Conservation (phyloP, 1,140 invertebrate genomes). For the Drosophila auraria region DNA sequence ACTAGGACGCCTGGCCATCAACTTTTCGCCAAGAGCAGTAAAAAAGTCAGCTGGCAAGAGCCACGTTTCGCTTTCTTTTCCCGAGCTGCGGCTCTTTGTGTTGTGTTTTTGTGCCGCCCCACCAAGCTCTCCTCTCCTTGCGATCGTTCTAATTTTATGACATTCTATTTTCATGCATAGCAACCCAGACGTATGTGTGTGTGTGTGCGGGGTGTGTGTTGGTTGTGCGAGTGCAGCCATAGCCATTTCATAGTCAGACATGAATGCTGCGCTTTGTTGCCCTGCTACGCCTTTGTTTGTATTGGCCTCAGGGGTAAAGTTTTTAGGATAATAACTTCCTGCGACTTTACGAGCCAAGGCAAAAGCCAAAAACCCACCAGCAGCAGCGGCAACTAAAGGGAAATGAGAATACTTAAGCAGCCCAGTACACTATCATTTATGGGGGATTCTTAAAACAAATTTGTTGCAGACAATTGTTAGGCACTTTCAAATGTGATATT, state of each 20-base stretch:
- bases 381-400: slow-evolving; percentile 57
- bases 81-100: slow-evolving; percentile 29
- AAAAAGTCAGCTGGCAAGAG: slow-evolving; percentile 66
- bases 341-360: slow-evolving; percentile 79
- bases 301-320: slow-evolving; percentile 84
- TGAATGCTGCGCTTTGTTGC: slow-evolving; percentile 81
- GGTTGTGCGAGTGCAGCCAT: slow-evolving; percentile 47
- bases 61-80: slow-evolving; percentile 56
- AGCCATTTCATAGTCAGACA: slow-evolving; percentile 79
- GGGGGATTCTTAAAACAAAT: not conserved
- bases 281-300: slow-evolving; percentile 82
- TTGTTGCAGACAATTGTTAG: not conserved
- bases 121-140: slow-evolving; percentile 35
- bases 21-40: slow-evolving; percentile 77
- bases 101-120: slow-evolving; percentile 13
- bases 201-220: slow-evolving; percentile 21
- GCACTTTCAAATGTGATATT: not conserved
- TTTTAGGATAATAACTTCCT: slow-evolving; percentile 84
- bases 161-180: slow-evolving; percentile 82
- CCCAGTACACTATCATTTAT: slow-evolving; percentile 38
- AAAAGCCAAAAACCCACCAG: slow-evolving; percentile 70
- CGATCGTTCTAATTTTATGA: slow-evolving; percentile 83
- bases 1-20: slow-evolving; percentile 69
- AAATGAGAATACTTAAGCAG: slow-evolving; percentile 80
- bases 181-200: slow-evolving; percentile 48